Conservation (phyloP, 2,113 vertebrate genomes). For the Melanerpes aurifrons region DNA sequence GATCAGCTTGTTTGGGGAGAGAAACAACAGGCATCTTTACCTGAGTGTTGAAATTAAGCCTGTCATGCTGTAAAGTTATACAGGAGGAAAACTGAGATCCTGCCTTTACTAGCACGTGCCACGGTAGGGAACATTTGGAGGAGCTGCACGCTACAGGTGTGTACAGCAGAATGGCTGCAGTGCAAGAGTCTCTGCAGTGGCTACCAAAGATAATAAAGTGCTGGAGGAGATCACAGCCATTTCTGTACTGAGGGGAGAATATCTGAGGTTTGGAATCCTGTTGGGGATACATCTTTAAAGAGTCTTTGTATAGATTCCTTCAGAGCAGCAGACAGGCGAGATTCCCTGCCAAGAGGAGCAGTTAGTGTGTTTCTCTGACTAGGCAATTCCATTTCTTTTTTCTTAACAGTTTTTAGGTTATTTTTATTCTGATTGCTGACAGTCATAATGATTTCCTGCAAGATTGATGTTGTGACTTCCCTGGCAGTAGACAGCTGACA, state of each 20-base stretch:
- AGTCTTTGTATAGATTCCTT: constrained; percentile 18
- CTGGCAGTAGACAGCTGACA: background rate
- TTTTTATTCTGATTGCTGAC: background rate
- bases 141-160: background rate
- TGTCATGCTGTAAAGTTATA: background rate
- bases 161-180: background rate
- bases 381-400: background rate
- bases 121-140: background rate
- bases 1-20: constrained; percentile 8
- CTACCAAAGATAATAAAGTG: constrained; percentile 66
- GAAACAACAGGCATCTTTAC: background rate
- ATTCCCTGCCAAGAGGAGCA: background rate
- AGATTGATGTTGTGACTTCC: constrained; percentile 6
- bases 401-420: background rate
- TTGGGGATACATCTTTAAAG: constrained; percentile 29
- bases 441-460: constrained; percentile 8
- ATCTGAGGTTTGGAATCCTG: constrained; percentile 4
- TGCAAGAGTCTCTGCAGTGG: background rate
- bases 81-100: background rate
- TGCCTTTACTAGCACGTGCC: background rate
- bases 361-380: background rate
- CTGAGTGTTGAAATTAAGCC: background rate
- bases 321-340: background rate
- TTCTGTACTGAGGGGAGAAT: background rate
- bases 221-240: background rate